Evolutionary conservation across 2,888 invertebrate genomes (phyloP), one percentile per base, ranked within the genome.

Genomic region (Kuschelorhynchus macadamiae): DNA sequence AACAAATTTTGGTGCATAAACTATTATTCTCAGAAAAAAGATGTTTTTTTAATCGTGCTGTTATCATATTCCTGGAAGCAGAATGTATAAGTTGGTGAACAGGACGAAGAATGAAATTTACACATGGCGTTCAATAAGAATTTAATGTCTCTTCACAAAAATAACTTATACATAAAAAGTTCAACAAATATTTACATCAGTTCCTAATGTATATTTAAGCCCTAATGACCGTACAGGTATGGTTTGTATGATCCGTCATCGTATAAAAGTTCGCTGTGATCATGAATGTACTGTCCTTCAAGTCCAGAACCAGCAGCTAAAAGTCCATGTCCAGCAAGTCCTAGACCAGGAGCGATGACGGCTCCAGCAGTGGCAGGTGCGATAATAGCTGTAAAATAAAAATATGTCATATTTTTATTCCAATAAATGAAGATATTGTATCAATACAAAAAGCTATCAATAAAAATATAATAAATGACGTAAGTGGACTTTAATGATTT

Each of bases 161-260:
- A 21, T 39, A 39, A 39, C 11, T 46, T 56, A 56, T 46, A 30
- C 8, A 5, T 25, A 49, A 49, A 36, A 46, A 33, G 18, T 16
- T 12, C 16, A 9, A 46, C 9, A 33, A 20, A 16, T 17, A 55
- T 42, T 33, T 36, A 46, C 9, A 49, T 57, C 46, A 57, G 57
- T 57, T 46, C 57, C 1, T 46, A 20, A 9, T 39, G 17, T 36
- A 36, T 16, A 18, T 12, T 49, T 32, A 32, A 49, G 14, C 20
- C 44, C 71, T 72, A 74, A 61, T 72, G 70, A 44, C 70, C 72
- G 49, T 72, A 61, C 18, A 63, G 57, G 32, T 64, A 70, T 18
- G 77, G 78, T 72, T 74, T 79, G 75, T 79, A 79, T 12, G 78
- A 77, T 17, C 79, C 79, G 62, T 79, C 78, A 62, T 79, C 78